Evolutionary conservation across 2,888 invertebrate genomes (phyloP), one percentile per base, ranked within the genome.

Genomic region (Lysandra coridon): DNA sequence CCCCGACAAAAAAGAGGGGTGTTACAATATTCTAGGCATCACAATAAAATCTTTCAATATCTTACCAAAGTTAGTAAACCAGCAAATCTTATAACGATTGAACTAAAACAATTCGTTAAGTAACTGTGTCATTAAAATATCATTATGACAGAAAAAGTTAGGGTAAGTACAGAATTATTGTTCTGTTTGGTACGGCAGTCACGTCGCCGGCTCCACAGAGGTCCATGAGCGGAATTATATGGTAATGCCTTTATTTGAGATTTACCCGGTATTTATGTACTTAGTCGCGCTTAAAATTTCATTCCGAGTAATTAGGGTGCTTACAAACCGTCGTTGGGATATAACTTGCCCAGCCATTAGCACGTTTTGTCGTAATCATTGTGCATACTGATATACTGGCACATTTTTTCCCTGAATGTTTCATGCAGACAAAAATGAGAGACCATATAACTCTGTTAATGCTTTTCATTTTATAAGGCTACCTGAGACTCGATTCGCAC

Each of bases 201-300:
- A 83, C 83, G 82, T 81, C 80, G 80, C 78, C 80, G 81, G 77
- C 80, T 77, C 78, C 78, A 37, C 60, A 73, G 73, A 78, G 74
- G 62, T 80, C 82, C 84, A 84, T 83, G 83, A 83, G 82, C 76
- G 79, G 83, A 83, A 84, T 82, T 78, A 82, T 83, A 84, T 83
- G 82, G 81, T 83, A 84, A 84, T 82, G 82, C 79, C 82, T 81
- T 83, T 84, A 84, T 84, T 84, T 83, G 83, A 84, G 83, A 83
- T 69, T 69, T 69, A 69, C 33, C 69, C 69, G 30, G 69, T 33
- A 69, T 69, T 69, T 69, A 69, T 69, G 37, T 69, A 69, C 69
- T 33, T 69, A 33, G 69, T 37, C 64, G 30, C 64, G 30, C 30
- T 69, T 69, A 5, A 37, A 69, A 69, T 5, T 69, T 69, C 64